These are phyloP conservation scores for Corythornis madagascariensis DNA, from an alignment of 2,113 vertebrate species.

Conservation along the genomic window DNA sequence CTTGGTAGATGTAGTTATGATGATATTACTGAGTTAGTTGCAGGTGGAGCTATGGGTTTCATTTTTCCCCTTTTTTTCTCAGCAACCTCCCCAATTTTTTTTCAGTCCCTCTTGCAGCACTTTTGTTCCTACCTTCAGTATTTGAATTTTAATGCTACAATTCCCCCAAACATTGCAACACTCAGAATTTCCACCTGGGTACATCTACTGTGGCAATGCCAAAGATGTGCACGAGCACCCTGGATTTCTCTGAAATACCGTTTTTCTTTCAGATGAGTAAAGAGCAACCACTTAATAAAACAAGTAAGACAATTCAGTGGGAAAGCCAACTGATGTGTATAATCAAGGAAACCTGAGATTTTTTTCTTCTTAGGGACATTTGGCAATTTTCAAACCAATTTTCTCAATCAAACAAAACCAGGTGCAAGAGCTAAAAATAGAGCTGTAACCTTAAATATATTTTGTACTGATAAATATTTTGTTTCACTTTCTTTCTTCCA, in stretches of 20 bases:
- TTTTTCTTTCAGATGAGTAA: neutral
- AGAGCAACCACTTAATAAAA: neutral
- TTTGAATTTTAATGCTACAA: neutral
- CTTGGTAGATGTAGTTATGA: neutral
- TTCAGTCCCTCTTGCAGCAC: neutral
- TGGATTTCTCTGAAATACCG: neutral
- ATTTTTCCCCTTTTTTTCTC: neutral
- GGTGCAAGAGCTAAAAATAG: neutral
- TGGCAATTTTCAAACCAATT: neutral
- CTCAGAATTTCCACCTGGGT: neutral
- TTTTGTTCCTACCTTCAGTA: neutral
- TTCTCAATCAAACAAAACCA: slow-evolving; percentile 6
- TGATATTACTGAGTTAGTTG: neutral
- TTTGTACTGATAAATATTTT: neutral
- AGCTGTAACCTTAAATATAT: neutral
- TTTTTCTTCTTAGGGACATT: neutral
- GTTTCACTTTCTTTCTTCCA: neutral
- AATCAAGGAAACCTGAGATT: neutral
- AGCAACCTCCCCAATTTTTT: neutral
- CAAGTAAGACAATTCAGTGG: neutral
- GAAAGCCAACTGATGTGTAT: neutral
- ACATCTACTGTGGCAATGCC: neutral
- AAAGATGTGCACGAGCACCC: neutral
- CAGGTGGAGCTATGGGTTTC: neutral
- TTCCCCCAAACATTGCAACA: neutral